Base-by-base conservation (phyloP, 2,797 vertebrate genomes). In the Periophthalmus magnuspinnatus region DNA sequence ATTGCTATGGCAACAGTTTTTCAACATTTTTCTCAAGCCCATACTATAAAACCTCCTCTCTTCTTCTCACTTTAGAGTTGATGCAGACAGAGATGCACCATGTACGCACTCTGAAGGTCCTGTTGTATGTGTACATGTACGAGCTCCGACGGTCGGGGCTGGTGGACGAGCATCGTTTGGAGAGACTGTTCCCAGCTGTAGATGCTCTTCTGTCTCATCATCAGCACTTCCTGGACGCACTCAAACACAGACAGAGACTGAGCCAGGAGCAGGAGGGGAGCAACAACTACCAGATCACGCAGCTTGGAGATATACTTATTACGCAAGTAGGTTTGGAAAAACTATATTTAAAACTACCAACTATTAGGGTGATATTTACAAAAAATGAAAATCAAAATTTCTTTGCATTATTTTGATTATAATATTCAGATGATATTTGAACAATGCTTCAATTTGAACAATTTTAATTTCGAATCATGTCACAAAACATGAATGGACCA, bases 1-100 rank as follows among this genome's bases (percentile, higher is more conserved):
- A 11, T 38, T 38, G 36, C 34, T 36, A 5, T 36, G 34, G 34
- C 36, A 38, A n/a, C n/a, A 10, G 36, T 38, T 8, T 11, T 11
- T 11, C 38, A 41, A 16, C 41, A 13, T 41, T 41, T 41, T 38
- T 11, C 41, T 5, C 41, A 14, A 45, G 45, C 4, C 13, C 41
- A 14, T 14, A 45, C 13, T 45, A 0, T 45, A 0, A 28, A 5
- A 45, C 9, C 5, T n/a, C 69, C 28, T 5, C 17, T 60, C 28
- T 32, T n/a, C 5, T 65, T 1, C 5, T 2, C 68, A 64, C 71
- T 50, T 21, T 81, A 99, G 97, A 99, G 78, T 90, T 99, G 62
- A 96, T 97, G 85, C 96, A 95, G 90, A 99, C 97, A 0, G 97
- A 99, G 92, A 94, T 95, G 77, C 94, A 98, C 85, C 95, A 97